Conservation (phyloP, 2,888 invertebrate species). For the Syrista parreyssii region DNA sequence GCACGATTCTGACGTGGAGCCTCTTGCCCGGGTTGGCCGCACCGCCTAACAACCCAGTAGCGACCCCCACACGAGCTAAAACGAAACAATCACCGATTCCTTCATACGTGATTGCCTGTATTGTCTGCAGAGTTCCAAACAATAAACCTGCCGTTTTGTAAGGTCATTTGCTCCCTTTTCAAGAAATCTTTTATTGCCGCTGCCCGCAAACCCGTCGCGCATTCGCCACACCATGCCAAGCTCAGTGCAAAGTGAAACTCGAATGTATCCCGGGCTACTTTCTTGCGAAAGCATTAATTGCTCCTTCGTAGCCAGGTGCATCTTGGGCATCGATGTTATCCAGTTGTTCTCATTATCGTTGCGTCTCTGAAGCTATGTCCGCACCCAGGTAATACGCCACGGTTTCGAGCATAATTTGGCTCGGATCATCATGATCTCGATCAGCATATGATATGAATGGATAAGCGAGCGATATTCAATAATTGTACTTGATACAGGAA, state of each 20-base stretch:
- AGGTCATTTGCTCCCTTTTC: slow-evolving; percentile 17
- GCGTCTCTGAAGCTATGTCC: not conserved
- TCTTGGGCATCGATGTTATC: not conserved
- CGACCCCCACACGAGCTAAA: slow-evolving; percentile 14
- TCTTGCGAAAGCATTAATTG: not conserved
- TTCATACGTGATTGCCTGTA: slow-evolving; percentile 62
- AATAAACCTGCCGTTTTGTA: slow-evolving; percentile 30
- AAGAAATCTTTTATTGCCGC: not conserved
- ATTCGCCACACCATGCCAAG: not conserved
- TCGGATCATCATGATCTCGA: not conserved
- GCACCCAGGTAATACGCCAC: not conserved
- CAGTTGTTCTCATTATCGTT: not conserved
- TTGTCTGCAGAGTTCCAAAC: slow-evolving; percentile 45
- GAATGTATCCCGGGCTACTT: not conserved
- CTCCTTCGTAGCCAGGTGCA: not conserved
- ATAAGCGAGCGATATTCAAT: not conserved
- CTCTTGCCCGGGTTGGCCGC: not conserved
- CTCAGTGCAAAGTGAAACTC: not conserved
- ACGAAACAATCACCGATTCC: slow-evolving; percentile 61
- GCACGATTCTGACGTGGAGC: not conserved
- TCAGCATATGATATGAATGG: not conserved
- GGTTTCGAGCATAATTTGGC: not conserved
- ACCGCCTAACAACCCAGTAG: not conserved
- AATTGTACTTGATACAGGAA: not conserved
- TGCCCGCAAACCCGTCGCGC: not conserved